Conservation (phyloP, 2,888 invertebrate species). For the Latheticus oryzae region DNA sequence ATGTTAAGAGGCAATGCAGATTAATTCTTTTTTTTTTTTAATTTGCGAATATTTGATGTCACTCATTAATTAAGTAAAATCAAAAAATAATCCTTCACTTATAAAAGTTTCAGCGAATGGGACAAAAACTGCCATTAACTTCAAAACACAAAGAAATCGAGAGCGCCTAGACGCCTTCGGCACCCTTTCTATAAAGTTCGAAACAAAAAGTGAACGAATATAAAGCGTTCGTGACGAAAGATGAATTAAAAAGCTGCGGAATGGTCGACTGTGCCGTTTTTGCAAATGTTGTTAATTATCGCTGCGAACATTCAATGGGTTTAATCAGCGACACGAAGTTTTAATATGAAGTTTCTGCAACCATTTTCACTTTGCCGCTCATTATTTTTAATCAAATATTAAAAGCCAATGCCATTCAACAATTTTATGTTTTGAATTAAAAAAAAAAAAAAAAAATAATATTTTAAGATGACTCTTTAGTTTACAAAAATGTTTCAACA, state of each 20-base stretch:
- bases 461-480: slow-evolving; percentile 2
- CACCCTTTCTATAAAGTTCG: slow-evolving; percentile 43
- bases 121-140: slow-evolving; percentile 41
- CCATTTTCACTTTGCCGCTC: slow-evolving; percentile 39
- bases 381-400: slow-evolving; percentile 44
- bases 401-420: slow-evolving; percentile 2
- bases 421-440: too few species aligned
- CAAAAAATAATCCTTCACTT: slow-evolving; percentile 42
- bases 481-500: slow-evolving; percentile 5
- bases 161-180: slow-evolving; percentile 19
- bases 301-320: slow-evolving; percentile 44
- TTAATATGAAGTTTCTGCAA: slow-evolving; percentile 39
- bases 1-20: too few species aligned
- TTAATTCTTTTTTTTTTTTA: too few species aligned
- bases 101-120: slow-evolving; percentile 29
- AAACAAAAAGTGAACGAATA: slow-evolving; percentile 47
- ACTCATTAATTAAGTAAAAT: slow-evolving; percentile 41
- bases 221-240: slow-evolving; percentile 54
- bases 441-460: slow-evolving; percentile 8
- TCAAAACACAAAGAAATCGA: slow-evolving; percentile 41
- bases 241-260: slow-evolving; percentile 56
- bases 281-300: slow-evolving; percentile 59
- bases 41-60: slow-evolving; percentile 25
- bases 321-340: slow-evolving; percentile 47
- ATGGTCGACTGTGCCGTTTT: slow-evolving; percentile 55